phyloP scores from a whole-genome alignment of 2,113 vertebrate species.

The Tetrao urogallus region DNA sequence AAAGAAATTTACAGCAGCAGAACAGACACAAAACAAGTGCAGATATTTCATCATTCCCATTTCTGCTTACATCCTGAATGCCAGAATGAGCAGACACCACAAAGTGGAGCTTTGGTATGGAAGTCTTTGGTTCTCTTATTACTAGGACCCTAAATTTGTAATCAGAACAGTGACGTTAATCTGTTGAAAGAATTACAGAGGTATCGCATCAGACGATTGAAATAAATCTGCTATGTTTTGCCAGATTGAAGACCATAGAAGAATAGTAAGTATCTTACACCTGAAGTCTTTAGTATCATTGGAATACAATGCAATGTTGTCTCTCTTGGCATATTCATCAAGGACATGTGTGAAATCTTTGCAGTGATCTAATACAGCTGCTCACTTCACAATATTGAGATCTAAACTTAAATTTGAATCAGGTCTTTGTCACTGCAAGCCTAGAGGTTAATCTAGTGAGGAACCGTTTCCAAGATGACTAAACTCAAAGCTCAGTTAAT shows the following conservation, averaged over 20 bases:
- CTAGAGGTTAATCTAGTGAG: neutral
- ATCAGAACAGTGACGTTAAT: neutral
- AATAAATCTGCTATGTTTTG: conserved; percentile 8
- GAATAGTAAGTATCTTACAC: neutral
- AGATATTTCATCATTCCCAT: neutral
- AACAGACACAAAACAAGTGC: neutral
- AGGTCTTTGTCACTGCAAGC: neutral
- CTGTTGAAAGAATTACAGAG: neutral
- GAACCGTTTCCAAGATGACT: neutral
- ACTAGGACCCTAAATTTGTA: neutral
- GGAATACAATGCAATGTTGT: rapidly evolving
- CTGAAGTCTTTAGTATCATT: neutral
- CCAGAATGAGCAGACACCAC: neutral
- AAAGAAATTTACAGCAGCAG: neutral
- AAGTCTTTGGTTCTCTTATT: neutral
- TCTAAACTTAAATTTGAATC: neutral
- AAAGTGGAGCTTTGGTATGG: neutral
- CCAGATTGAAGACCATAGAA: neutral
- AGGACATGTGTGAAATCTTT: neutral
- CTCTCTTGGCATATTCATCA: neutral
- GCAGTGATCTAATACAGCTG: neutral
- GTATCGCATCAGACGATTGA: neutral
- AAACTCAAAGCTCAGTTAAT: neutral
- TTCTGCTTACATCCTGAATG: neutral
- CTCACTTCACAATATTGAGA: neutral